Percentiles rank a stretch among this genome's conserved stretches.
phyloP scores from a whole-genome alignment of 2,797 vertebrate genomes.

The Lophius americanus region DNA sequence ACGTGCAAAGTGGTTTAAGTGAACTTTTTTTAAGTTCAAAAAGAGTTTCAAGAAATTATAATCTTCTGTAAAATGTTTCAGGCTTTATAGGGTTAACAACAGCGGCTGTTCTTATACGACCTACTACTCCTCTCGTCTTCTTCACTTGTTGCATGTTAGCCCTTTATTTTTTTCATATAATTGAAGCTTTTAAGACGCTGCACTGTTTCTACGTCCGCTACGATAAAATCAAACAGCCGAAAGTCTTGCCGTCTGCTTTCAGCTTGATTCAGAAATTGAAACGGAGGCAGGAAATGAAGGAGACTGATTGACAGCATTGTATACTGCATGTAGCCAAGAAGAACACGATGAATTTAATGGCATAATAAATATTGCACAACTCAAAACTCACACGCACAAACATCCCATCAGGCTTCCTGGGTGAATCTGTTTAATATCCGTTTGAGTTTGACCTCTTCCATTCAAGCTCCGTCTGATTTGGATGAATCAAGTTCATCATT shows the following conservation, averaged over 20 bases:
- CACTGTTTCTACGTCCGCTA: too few species aligned
- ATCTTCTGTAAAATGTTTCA: too few species aligned
- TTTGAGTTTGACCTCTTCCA: slow-evolving; percentile 71
- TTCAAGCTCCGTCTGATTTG: slow-evolving; percentile 52
- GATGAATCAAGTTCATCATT: slow-evolving; percentile 67
- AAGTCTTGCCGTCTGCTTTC: not conserved
- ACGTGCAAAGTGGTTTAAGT: too few species aligned
- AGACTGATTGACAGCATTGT: slow-evolving; percentile 9
- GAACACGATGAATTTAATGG: slow-evolving; percentile 25
- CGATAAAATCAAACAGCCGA: slow-evolving; percentile 1
- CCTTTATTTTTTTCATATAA: too few species aligned
- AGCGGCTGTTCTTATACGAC: too few species aligned
- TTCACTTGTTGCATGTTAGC: not conserved
- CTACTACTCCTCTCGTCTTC: not conserved
- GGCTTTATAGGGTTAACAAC: too few species aligned
- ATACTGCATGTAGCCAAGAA: too few species aligned
- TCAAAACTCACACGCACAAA: slow-evolving; percentile 5
- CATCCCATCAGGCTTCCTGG: slow-evolving; percentile 35
- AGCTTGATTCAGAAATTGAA: slow-evolving; percentile 6
- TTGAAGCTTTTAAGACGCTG: not conserved
- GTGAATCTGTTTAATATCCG: slow-evolving; percentile 70
- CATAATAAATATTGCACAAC: slow-evolving; percentile 2
- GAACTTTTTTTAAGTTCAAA: too few species aligned
- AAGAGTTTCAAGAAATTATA: too few species aligned
- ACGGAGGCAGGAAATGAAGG: slow-evolving; percentile 15